Evolutionary conservation across 2,797 vertebrate genomes (phyloP), one percentile per base, ranked within the genome.

Genomic region (Brachyalestes nurse): DNA sequence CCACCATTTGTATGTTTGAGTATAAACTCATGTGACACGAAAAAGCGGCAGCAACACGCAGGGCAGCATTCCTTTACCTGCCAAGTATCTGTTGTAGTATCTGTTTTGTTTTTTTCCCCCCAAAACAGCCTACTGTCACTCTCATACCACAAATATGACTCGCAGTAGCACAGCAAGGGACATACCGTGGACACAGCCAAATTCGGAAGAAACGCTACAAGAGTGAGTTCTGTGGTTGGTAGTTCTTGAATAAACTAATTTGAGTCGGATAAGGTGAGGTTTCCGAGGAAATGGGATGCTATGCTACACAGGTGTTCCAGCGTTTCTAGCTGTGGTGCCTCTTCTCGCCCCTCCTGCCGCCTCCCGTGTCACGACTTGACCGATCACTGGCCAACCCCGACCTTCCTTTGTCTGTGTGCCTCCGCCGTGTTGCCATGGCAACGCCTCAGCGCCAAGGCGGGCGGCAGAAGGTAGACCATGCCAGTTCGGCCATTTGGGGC

Each of bases 31-130:
- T 51, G 45, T 1, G 28, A 47, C 47, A 47, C 19, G 42, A 62
- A 4, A 66, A 51, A 65, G 72, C 23, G 40, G 34, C 65, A 71
- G 81, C 86, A 84, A 93, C 91, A 85, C 89, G 91, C 88, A 85
- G 79, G 83, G 81, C 90, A 86, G 85, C 92, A 93, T 95, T 94
- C 92, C 87, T 92, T 72, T 28, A 53, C 9, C 75, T 84, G 42
- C 23, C 25, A n/a, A 70, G 83, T 84, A 81, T 84, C 78, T 73
- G 62, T 81, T 78, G 66, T 10, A 60, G 80, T 82, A 82, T 82
- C 58, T 80, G 66, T 12, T 73, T 74, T 79, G 14, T 64, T 64
- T 34, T 40, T 65, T 62, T 65, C 14, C 38, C 40, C 57, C 65
- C 12, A 66, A 66, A 79, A 60, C n/a, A 83, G 60, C n/a, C 21